Conservation (phyloP, 1,140 invertebrate species). For the Pararge aegeria region DNA sequence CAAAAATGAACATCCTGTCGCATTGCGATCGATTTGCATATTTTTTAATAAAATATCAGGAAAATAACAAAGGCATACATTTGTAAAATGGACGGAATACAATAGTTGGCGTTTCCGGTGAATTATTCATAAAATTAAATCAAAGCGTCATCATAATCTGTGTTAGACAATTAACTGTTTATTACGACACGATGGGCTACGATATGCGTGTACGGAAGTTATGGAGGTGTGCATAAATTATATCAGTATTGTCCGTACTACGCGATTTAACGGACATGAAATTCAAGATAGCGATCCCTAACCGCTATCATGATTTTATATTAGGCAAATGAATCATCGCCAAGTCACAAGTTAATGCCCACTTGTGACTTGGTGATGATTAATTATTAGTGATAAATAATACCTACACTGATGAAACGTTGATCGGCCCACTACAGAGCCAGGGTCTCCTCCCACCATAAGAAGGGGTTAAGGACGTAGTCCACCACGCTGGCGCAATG, state of each 20-base stretch:
- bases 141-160: constrained; percentile 60
- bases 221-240: constrained; percentile 16
- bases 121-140: constrained; percentile 76
- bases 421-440: too few species aligned
- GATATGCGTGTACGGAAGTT: constrained; percentile 9
- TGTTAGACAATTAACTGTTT: constrained; percentile 52
- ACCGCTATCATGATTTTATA: too few species aligned
- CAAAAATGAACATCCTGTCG: constrained; percentile 75
- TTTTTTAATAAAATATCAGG: constrained; percentile 73
- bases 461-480: too few species aligned
- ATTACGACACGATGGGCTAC: constrained; percentile 34
- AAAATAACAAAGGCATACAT: constrained; percentile 66
- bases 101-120: constrained; percentile 70
- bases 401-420: too few species aligned
- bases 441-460: too few species aligned
- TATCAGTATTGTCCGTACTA: background rate
- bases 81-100: constrained; percentile 55
- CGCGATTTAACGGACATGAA: background rate
- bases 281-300: too few species aligned
- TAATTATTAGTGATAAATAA: too few species aligned
- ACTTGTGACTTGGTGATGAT: too few species aligned
- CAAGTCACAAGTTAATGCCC: too few species aligned
- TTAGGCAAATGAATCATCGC: too few species aligned
- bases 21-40: constrained; percentile 74
- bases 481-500: too few species aligned